Conservation (phyloP, 30 jellyfish, hydroid and myxozoan species). For the Pseudorhiza aurosa region DNA sequence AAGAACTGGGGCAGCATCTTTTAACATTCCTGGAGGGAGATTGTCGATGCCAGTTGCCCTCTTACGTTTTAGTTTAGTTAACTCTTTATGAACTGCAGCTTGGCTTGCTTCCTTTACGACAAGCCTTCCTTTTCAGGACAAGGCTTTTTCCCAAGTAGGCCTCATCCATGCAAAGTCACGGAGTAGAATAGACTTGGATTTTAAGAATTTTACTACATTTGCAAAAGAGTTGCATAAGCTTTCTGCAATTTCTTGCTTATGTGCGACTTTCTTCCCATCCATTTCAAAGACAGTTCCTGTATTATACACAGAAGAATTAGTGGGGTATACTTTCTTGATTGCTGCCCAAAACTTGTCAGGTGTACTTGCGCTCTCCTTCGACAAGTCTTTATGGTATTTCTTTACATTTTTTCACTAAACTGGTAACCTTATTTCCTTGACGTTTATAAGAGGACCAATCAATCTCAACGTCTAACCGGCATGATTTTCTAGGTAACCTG, state of each 20-base stretch:
- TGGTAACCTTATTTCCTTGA: constrained; percentile 21
- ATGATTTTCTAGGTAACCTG: constrained; percentile 16
- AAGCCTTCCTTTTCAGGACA: background rate
- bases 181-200: constrained; percentile 13
- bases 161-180: constrained; percentile 32
- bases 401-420: constrained; percentile 1
- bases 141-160: background rate
- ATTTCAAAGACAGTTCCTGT: constrained; percentile 17
- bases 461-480: constrained; percentile 15
- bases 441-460: constrained; percentile 27
- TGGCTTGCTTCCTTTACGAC: constrained; percentile 6
- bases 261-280: constrained; percentile 21
- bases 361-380: constrained; percentile 15
- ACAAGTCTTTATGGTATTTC: constrained; percentile 3
- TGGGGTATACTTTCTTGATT: constrained; percentile 11
- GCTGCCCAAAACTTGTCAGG: constrained; percentile 46
- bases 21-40: constrained; percentile 37
- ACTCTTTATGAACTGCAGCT: constrained; percentile 27
- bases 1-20: constrained; percentile 29
- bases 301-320: constrained; percentile 10
- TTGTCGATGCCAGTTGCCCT: constrained; percentile 42
- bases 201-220: constrained; percentile 28
- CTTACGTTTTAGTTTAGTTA: constrained; percentile 25
- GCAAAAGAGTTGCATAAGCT: constrained; percentile 27
- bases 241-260: constrained; percentile 36